These are phyloP conservation scores for Saturnia japonica DNA, from an alignment of 2,888 invertebrate genomes.

Conservation along the genomic window DNA sequence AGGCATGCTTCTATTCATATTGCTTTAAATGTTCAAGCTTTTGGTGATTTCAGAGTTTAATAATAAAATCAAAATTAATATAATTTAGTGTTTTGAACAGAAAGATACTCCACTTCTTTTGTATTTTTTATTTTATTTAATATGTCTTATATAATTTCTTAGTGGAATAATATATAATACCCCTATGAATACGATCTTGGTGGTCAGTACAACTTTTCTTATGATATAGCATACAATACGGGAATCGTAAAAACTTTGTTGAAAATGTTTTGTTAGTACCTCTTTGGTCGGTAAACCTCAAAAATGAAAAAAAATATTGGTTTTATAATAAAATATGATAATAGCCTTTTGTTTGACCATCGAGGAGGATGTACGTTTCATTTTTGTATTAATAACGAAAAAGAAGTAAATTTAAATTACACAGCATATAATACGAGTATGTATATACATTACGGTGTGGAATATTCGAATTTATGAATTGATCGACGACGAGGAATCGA, in stretches of 20 bases:
- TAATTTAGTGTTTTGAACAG: not conserved
- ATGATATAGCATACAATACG: not conserved
- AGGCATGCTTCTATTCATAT: not conserved
- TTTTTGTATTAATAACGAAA: not conserved
- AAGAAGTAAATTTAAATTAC: not conserved
- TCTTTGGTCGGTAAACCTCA: not conserved
- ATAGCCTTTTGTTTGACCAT: not conserved
- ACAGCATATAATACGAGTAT: not conserved
- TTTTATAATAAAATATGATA: not conserved
- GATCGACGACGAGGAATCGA: no score
- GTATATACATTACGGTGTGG: no score
- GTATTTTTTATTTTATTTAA: no score
- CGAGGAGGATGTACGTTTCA: not conserved
- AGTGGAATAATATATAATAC: not conserved
- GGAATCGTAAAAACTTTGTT: constrained; percentile 1
- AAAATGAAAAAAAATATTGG: not conserved
- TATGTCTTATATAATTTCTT: no score
- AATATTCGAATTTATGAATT: no score
- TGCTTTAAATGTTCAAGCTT: not conserved
- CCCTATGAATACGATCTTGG: not conserved
- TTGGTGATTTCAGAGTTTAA: not conserved
- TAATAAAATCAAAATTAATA: not conserved
- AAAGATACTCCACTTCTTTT: no score
- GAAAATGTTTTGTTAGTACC: not conserved
- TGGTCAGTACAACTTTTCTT: not conserved